phyloP scores from a whole-genome alignment of 2,888 invertebrate species.

The Crioceris asparagi region DNA sequence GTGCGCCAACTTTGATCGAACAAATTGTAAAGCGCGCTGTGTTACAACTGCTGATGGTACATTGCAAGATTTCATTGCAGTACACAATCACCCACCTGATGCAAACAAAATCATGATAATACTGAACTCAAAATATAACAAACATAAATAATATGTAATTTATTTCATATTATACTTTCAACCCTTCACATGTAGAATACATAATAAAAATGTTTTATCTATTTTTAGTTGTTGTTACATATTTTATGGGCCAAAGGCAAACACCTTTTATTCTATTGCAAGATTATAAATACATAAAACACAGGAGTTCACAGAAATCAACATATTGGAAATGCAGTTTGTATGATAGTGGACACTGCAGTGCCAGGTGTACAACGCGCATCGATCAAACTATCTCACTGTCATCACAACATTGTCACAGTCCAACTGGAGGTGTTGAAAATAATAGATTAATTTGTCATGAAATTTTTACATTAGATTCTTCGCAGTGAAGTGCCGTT shows the following conservation, averaged over 20 bases:
- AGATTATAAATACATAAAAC: conserved; percentile 32
- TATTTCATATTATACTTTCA: too few species aligned
- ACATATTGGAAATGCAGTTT: conserved; percentile 36
- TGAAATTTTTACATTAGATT: too few species aligned
- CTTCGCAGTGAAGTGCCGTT: too few species aligned
- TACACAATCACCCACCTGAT: conserved; percentile 26
- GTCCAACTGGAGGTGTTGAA: not conserved
- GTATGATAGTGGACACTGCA: conserved; percentile 32
- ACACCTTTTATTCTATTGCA: conserved; percentile 29
- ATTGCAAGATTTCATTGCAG: conserved; percentile 13
- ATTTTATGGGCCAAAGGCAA: conserved; percentile 27
- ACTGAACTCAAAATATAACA: too few species aligned
- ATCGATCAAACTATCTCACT: conserved; percentile 25
- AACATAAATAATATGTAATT: too few species aligned
- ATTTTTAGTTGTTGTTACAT: conserved; percentile 30
- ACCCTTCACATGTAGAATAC: too few species aligned
- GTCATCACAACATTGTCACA: not conserved
- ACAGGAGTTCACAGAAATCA: conserved; percentile 29
- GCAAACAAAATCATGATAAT: too few species aligned
- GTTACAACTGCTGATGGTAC: conserved; percentile 21
- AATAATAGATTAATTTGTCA: too few species aligned
- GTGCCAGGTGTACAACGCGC: conserved; percentile 25
- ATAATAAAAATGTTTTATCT: too few species aligned
- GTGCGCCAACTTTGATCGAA: conserved; percentile 25
- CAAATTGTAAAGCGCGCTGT: conserved; percentile 26